A percentile compares a stretch with the other conserved stretches of the same genome.
These are phyloP conservation scores for Pterois miles DNA, from an alignment of 2,797 vertebrate species.

Conservation along the genomic window DNA sequence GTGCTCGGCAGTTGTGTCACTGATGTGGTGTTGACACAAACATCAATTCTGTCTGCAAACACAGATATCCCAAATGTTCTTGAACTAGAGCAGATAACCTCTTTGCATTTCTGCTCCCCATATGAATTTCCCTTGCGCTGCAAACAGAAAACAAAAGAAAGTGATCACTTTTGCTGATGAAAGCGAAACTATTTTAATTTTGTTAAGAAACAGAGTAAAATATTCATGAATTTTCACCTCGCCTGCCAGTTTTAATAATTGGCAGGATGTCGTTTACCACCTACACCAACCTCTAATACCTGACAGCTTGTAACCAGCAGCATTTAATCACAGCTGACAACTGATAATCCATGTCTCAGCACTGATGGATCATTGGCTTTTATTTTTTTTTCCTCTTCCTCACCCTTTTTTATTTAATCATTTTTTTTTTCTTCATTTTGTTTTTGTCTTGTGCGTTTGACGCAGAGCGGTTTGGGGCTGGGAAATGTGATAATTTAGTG, in stretches of 20 bases:
- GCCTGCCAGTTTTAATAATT: constrained; percentile 77
- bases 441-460: constrained; percentile 49
- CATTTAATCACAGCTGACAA: constrained; percentile 79
- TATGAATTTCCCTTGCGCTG: constrained; percentile 25
- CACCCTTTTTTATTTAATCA: constrained; percentile 1
- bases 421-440: constrained; percentile 2
- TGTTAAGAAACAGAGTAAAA: constrained; percentile 52
- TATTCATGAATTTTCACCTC: constrained; percentile 56
- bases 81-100: constrained; percentile 47
- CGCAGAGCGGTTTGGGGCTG: constrained; percentile 38
- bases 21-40: constrained; percentile 54
- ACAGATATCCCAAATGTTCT: constrained; percentile 36
- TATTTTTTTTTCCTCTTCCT: constrained; percentile 17
- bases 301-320: constrained; percentile 78
- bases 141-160: constrained; percentile 13
- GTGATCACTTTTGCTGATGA: constrained; percentile 50
- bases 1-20: constrained; percentile 28
- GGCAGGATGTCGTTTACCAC: constrained; percentile 70
- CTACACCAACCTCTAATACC: constrained; percentile 73
- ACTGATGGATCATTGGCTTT: constrained; percentile 64
- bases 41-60: constrained; percentile 40
- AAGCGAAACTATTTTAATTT: constrained; percentile 55
- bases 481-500: constrained; percentile 69
- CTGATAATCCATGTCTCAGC: constrained; percentile 73
- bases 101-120: constrained; percentile 4